phyloP scores from a whole-genome alignment of 1,140 invertebrate species.

The Heliconius himera region DNA sequence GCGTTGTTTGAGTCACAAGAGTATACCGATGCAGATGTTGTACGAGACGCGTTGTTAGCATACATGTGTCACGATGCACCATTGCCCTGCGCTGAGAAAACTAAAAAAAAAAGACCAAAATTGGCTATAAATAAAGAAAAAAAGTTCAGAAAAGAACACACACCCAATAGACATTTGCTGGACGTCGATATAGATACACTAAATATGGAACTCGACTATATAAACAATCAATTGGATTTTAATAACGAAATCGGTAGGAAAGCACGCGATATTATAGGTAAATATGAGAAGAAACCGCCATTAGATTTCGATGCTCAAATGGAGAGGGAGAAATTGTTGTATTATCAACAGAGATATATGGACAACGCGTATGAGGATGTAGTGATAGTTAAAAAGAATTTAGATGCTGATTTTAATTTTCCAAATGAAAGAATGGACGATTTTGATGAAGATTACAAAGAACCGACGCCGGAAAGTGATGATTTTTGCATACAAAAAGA shows the following conservation, averaged over 20 bases:
- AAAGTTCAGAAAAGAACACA: slow-evolving; percentile 48
- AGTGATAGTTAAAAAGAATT: slow-evolving; percentile 78
- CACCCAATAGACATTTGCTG: slow-evolving; percentile 54
- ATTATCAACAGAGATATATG: slow-evolving; percentile 78
- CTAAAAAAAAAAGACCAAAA: slow-evolving; percentile 49
- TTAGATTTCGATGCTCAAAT: slow-evolving; percentile 79
- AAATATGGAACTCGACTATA: slow-evolving; percentile 75
- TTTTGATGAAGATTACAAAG: slow-evolving; percentile 78
- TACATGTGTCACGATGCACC: slow-evolving; percentile 92
- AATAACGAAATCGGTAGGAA: slow-evolving; percentile 73
- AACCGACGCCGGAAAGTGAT: slow-evolving; percentile 71
- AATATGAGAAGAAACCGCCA: slow-evolving; percentile 67
- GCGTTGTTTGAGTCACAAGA: slow-evolving; percentile 85
- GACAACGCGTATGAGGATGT: slow-evolving; percentile 80
- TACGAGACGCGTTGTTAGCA: slow-evolving; percentile 90
- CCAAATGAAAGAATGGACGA: slow-evolving; percentile 73
- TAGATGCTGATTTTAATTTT: slow-evolving; percentile 80
- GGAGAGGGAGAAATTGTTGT: slow-evolving; percentile 78
- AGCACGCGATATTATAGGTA: slow-evolving; percentile 71
- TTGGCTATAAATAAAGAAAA: slow-evolving; percentile 47
- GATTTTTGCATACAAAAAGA: slow-evolving; percentile 84
- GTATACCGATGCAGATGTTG: slow-evolving; percentile 85
- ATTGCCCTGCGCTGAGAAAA: slow-evolving; percentile 85
- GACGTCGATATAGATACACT: slow-evolving; percentile 70
- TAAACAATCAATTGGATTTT: slow-evolving; percentile 73